phyloP scores from a whole-genome alignment of 2,797 vertebrate species.

The Anolis apletophallus region DNA sequence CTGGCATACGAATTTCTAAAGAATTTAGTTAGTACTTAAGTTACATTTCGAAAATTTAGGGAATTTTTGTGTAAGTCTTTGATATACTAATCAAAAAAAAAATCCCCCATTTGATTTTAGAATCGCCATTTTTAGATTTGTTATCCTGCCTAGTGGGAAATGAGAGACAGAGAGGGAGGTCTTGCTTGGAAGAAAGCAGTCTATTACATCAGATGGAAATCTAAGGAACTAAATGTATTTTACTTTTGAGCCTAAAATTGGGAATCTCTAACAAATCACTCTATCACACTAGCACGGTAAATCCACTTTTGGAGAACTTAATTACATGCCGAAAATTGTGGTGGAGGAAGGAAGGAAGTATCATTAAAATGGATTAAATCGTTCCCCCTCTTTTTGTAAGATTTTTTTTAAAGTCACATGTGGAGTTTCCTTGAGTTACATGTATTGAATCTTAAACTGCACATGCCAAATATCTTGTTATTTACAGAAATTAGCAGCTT shows the following conservation, averaged over 20 bases:
- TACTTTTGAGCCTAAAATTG: background rate
- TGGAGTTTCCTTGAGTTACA: slow-evolving; percentile 40
- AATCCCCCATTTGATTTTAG: too few species aligned
- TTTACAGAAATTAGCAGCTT: slow-evolving; percentile 55
- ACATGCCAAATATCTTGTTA: slow-evolving; percentile 19
- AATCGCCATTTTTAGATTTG: too few species aligned
- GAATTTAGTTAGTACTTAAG: too few species aligned
- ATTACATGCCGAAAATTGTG: background rate
- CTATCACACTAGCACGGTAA: background rate
- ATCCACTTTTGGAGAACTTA: background rate
- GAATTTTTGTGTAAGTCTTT: too few species aligned
- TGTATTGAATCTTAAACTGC: background rate
- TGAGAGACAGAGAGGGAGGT: background rate
- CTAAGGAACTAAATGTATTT: background rate
- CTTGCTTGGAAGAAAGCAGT: background rate
- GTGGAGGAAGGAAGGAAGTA: too few species aligned
- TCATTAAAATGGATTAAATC: background rate
- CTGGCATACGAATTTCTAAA: too few species aligned
- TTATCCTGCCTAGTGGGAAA: too few species aligned
- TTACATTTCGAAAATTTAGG: too few species aligned
- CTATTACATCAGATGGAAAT: background rate
- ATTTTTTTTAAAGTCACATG: slow-evolving; percentile 10
- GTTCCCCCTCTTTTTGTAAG: too few species aligned
- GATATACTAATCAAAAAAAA: too few species aligned
- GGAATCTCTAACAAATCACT: background rate